These are phyloP conservation scores for Sylvia atricapilla DNA, from an alignment of 2,113 vertebrate species.

Conservation along the genomic window DNA sequence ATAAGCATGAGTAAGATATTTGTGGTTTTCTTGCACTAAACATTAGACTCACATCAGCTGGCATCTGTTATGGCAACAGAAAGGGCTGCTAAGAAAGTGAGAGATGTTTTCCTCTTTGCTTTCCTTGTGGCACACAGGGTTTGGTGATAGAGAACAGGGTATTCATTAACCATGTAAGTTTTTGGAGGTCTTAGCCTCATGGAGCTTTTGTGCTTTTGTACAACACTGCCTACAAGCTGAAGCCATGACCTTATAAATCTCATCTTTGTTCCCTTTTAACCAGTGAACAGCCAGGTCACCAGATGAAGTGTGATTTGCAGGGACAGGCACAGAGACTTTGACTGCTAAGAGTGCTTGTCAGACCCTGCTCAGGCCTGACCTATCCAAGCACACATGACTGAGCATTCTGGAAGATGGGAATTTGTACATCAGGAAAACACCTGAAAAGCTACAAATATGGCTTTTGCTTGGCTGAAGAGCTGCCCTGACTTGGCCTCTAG, in stretches of 20 bases:
- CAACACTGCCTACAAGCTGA: neutral
- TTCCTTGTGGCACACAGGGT: accelerated
- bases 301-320: neutral
- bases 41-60: neutral
- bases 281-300: neutral
- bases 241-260: neutral
- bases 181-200: neutral
- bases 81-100: neutral
- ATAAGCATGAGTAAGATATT: neutral
- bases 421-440: neutral
- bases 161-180: neutral
- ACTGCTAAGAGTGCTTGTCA: neutral
- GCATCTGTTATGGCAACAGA: neutral
- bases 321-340: neutral
- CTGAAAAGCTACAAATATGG: neutral
- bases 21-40: neutral
- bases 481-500: neutral
- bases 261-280: neutral
- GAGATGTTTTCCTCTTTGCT: neutral
- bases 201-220: neutral
- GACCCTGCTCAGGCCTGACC: neutral
- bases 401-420: neutral
- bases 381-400: accelerated
- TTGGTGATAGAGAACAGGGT: neutral
- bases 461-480: neutral